Percentiles rank a stretch among this genome's conserved stretches.
These are phyloP conservation scores for Eublepharis macularius DNA, from an alignment of 2,113 vertebrate species.

Conservation along the genomic window DNA sequence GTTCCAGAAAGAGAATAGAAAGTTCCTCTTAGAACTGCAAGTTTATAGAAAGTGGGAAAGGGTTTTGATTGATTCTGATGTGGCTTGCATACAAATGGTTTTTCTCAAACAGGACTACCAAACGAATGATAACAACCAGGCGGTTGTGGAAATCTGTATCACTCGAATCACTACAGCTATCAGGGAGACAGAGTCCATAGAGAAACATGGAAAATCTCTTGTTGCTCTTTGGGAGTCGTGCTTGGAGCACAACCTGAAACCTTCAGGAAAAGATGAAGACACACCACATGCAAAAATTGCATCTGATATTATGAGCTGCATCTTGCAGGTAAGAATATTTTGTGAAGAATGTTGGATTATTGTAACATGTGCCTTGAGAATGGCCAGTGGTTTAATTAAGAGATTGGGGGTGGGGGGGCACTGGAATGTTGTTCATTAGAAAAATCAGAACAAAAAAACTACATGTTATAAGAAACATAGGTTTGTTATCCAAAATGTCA, in stretches of 20 bases:
- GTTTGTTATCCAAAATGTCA: no score
- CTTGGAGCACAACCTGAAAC: conserved; percentile 87
- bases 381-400: accelerated
- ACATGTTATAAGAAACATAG: no score
- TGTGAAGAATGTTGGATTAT: accelerated
- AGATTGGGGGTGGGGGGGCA: accelerated
- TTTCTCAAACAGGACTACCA: conserved; percentile 86
- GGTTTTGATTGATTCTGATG: neutral
- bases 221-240: conserved; percentile 95
- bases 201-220: conserved; percentile 84
- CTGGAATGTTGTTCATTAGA: accelerated
- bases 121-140: conserved; percentile 94
- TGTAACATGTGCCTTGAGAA: accelerated
- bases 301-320: conserved; percentile 96
- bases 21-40: neutral
- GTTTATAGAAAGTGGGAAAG: neutral
- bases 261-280: conserved; percentile 86
- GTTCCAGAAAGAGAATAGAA: neutral
- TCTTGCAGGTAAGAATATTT: conserved; percentile 85
- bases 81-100: neutral
- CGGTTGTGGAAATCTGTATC: conserved; percentile 96
- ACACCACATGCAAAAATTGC: conserved; percentile 94
- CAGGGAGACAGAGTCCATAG: conserved; percentile 88
- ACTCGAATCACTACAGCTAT: conserved; percentile 94
- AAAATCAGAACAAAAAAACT: neutral